phyloP scores from a whole-genome alignment of 2,113 vertebrate species.

The Ochotona princeps region DNA sequence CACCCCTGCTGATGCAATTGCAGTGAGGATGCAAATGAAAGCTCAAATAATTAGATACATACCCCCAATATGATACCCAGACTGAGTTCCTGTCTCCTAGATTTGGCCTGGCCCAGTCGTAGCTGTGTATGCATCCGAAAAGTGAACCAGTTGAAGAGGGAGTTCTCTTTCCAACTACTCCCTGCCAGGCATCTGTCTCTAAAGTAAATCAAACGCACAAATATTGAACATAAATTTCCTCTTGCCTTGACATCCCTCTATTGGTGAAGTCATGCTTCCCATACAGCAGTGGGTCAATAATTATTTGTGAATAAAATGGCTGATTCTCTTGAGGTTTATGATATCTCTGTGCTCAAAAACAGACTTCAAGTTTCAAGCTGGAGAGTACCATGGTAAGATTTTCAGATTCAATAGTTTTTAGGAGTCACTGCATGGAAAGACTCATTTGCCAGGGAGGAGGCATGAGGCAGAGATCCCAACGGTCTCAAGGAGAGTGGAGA shows the following conservation, averaged over 20 bases:
- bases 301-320: not conserved
- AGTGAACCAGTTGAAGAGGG: no score
- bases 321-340: not conserved
- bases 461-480: no score
- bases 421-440: not conserved
- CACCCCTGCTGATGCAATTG: no score
- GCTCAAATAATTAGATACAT: no score
- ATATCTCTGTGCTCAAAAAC: not conserved
- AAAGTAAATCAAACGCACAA: no score
- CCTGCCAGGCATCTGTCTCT: no score
- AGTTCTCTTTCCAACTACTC: no score
- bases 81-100: no score
- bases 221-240: not conserved
- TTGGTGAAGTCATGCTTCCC: not conserved
- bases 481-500: rapidly evolving
- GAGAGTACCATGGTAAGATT: rapidly evolving
- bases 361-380: not conserved
- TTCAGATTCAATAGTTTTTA: not conserved
- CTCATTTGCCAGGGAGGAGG: not conserved
- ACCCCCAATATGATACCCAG: no score
- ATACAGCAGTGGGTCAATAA: not conserved
- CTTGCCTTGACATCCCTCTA: not conserved
- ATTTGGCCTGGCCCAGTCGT: no score
- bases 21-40: no score
- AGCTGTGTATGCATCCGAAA: no score